Conservation (phyloP, 2,888 invertebrate genomes). For the Vesta saturnalis region DNA sequence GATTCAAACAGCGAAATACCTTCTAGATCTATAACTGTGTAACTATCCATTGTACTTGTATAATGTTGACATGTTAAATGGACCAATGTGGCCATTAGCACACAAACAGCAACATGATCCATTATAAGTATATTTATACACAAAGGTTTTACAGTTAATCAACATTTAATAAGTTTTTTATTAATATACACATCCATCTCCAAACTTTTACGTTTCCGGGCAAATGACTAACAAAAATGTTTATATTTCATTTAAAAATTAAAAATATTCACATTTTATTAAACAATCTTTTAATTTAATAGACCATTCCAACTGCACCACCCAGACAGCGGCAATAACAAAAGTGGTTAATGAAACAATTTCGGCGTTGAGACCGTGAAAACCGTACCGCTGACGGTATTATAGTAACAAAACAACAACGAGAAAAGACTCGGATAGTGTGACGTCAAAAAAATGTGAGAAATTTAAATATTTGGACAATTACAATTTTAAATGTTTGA, state of each 20-base stretch:
- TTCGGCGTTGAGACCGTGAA: conserved; percentile 7
- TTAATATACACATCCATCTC: conserved; percentile 25
- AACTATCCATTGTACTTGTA: conserved; percentile 46
- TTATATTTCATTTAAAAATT: conserved; percentile 21
- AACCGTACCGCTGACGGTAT: conserved; percentile 4
- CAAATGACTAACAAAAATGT: not conserved
- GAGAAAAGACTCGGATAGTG: too few species aligned
- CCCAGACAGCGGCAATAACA: conserved; percentile 50
- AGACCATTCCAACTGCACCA: conserved; percentile 43
- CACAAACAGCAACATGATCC: conserved; percentile 58
- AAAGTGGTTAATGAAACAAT: conserved; percentile 45
- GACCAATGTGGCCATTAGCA: conserved; percentile 53
- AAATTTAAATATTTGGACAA: too few species aligned
- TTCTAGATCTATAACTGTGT: conserved; percentile 27
- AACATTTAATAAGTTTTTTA: conserved; percentile 27
- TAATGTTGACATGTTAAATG: conserved; percentile 42
- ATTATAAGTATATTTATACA: conserved; percentile 50
- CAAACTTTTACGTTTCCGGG: not conserved
- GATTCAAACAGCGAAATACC: conserved; percentile 12
- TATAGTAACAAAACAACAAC: too few species aligned
- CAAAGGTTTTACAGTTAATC: conserved; percentile 29
- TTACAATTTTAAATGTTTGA: too few species aligned
- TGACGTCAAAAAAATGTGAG: too few species aligned
- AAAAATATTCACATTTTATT: conserved; percentile 14
- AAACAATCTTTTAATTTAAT: not conserved